These are phyloP conservation scores for Pharmacophagus antenor DNA, from an alignment of 2,888 invertebrate genomes.

Conservation along the genomic window DNA sequence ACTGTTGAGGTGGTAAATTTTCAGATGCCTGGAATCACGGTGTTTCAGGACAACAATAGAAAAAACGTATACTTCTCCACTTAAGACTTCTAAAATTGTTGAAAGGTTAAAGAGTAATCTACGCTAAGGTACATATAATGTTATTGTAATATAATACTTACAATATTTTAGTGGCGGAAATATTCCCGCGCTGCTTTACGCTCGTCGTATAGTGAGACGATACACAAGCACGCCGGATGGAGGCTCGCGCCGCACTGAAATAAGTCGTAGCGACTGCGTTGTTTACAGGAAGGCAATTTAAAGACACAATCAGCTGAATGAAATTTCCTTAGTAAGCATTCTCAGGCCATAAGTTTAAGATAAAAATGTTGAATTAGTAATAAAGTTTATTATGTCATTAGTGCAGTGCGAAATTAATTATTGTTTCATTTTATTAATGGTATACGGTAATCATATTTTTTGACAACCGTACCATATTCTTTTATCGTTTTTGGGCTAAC, in stretches of 20 bases:
- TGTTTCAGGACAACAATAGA: too few species aligned
- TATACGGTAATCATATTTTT: background rate
- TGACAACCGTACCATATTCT: background rate
- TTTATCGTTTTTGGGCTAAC: too few species aligned
- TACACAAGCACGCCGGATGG: constrained; percentile 9
- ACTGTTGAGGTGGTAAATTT: too few species aligned
- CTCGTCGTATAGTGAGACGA: background rate
- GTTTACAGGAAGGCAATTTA: constrained; percentile 16
- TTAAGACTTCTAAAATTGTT: too few species aligned
- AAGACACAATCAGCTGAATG: constrained; percentile 10
- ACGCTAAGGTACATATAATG: background rate
- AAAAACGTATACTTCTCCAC: background rate
- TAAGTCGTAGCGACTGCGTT: constrained; percentile 10
- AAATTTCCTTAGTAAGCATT: constrained; percentile 9
- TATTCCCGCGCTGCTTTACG: constrained; percentile 23
- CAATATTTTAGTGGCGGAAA: constrained; percentile 7
- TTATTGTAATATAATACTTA: constrained; percentile 14
- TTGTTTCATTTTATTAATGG: background rate
- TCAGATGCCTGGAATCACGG: too few species aligned
- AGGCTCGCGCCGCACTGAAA: constrained; percentile 22
- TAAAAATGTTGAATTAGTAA: background rate
- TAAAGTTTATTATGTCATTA: background rate
- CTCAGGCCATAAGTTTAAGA: background rate
- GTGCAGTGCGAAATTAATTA: background rate
- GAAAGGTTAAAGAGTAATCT: background rate